Evolutionary conservation across 2,797 vertebrate species (phyloP), one percentile per base, ranked within the genome.

Genomic region (Morelia viridis): DNA sequence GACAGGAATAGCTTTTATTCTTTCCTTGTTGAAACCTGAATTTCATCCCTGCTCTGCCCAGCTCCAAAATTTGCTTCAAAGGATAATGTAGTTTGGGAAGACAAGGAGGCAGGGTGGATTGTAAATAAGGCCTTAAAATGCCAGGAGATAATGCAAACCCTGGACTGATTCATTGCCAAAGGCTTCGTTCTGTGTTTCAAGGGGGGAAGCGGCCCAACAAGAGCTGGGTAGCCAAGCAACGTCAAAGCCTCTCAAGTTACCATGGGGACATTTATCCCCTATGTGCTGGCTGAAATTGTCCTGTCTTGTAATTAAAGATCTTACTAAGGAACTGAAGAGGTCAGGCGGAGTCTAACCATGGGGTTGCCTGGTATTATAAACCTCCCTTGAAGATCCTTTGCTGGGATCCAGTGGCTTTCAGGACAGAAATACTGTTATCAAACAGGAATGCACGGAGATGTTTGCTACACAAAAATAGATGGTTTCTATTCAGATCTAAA

Each of bases 161-260:
- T 96, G 31, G 85, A 65, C 28, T 94, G 95, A 95, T 94, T 94
- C 87, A 94, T 89, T 90, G 86, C 65, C 91, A 89, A 91, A 76
- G n/a, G 57, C 91, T 94, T 94, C 62, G 35, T 58, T 93, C 90
- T 58, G 84, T 86, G 88, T 26, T 71, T 89, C 68, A 89, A 93
- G 94, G 93, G 95, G 89, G 89, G 28, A 91, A 94, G 98, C 98
- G 97, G 97, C 98, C 97, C 98, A 95, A 92, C 91, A 97, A 97
- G 94, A 95, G 95, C 94, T 56, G 92, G 53, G 98, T 98, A 97
- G 96, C 98, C 95, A 96, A 95, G 98, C 98, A 98, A 98, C 98
- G 96, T 95, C 96, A 96, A 98, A 97, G 97, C 96, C 96, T 97
- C 97, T 94, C 65, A 93, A 91, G 98, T 98, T 98, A 96, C 98